These are phyloP conservation scores for Chelon auratus DNA, from an alignment of 2,797 vertebrate genomes.

Conservation along the genomic window DNA sequence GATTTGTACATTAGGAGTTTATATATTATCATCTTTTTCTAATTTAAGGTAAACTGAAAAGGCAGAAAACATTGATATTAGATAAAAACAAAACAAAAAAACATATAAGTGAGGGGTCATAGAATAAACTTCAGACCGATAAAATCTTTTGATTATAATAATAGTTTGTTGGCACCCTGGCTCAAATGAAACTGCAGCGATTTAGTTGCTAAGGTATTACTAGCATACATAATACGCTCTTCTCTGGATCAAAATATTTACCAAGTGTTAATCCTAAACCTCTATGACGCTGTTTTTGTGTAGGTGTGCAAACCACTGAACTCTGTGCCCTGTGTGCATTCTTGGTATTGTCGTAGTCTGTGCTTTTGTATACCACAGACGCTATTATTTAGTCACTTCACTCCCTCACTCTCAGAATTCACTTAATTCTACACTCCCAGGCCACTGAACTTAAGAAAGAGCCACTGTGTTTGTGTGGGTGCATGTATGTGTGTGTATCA, in stretches of 20 bases:
- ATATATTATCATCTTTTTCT: too few relatives aligned
- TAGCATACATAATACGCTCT: constrained; percentile 34
- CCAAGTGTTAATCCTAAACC: constrained; percentile 55
- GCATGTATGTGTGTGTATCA: constrained; percentile 51
- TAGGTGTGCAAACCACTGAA: constrained; percentile 70
- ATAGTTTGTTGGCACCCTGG: constrained; percentile 1
- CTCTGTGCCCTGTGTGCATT: constrained; percentile 66
- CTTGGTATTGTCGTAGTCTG: constrained; percentile 74
- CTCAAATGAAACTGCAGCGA: constrained; percentile 23
- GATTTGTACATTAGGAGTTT: neutral
- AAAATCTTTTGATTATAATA: constrained; percentile 8
- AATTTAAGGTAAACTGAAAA: neutral
- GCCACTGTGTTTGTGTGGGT: constrained; percentile 47
- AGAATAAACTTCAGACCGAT: neutral
- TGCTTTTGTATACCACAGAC: constrained; percentile 74
- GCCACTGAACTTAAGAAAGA: constrained; percentile 63
- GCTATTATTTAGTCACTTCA: constrained; percentile 76
- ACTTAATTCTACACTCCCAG: constrained; percentile 74
- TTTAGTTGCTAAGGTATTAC: constrained; percentile 24
- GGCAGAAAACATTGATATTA: neutral
- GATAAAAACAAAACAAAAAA: neutral
- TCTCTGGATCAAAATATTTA: constrained; percentile 62
- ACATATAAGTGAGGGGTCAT: too few relatives aligned
- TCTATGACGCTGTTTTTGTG: constrained; percentile 45
- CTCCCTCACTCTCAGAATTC: constrained; percentile 72